Evolutionary conservation across 2,888 invertebrate species (phyloP).

Genomic region (Margaritifera margaritifera): DNA sequence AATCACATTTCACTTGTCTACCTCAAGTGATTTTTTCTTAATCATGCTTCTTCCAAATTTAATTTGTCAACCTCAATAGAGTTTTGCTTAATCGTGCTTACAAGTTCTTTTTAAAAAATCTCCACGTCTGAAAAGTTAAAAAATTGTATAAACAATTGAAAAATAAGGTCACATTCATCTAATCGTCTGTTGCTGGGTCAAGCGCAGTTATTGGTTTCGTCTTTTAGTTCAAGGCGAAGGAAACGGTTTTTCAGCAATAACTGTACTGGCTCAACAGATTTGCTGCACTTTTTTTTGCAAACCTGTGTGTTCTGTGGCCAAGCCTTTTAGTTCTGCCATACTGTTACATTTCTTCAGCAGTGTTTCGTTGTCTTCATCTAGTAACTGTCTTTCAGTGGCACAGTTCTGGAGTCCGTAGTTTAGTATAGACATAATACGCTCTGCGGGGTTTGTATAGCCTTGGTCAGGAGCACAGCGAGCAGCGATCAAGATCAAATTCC

Average conservation of each 20-base stretch:
- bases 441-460: constrained; percentile 30
- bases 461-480: constrained; percentile 37
- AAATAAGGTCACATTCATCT: no score
- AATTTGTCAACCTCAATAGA: no score
- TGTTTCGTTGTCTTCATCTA: constrained; percentile 2
- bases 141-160: no score
- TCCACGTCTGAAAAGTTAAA: no score
- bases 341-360: constrained; percentile 2
- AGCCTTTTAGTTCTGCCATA: constrained; percentile 15
- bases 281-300: constrained; percentile 10
- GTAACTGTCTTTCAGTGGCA: constrained; percentile 8
- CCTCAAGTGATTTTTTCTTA: no score
- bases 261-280: constrained; percentile 11
- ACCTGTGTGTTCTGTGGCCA: background rate
- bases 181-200: no score
- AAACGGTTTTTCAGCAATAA: constrained; percentile 8
- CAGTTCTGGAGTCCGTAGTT: constrained; percentile 25
- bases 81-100: no score
- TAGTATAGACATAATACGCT: constrained; percentile 28
- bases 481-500: constrained; percentile 27
- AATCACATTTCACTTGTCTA: no score
- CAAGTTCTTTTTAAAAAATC: no score
- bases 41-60: no score
- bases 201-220: no score
- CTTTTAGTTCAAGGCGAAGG: constrained; percentile 12